A percentile compares a stretch with the other conserved stretches of the same genome.
These are phyloP conservation scores for Gnathonemus echidnorhynchus DNA, from an alignment of 2,113 vertebrate genomes.

Conservation along the genomic window DNA sequence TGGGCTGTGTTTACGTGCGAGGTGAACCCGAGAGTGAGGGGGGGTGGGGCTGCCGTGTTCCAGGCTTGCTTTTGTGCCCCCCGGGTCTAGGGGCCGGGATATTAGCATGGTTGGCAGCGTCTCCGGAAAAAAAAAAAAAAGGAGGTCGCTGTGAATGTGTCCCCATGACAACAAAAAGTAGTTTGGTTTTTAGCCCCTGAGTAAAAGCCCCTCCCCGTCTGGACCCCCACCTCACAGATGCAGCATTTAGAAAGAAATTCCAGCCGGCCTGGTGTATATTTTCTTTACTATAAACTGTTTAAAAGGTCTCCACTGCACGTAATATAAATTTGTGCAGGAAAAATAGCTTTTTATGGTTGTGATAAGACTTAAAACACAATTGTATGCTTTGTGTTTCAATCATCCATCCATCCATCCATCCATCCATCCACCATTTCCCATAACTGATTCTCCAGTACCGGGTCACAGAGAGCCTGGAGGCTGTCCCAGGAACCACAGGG, in stretches of 20 bases:
- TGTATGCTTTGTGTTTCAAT: not conserved
- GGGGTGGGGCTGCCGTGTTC: not conserved
- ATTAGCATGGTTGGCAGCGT: constrained; percentile 15
- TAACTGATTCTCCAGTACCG: not conserved
- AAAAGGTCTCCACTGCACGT: not conserved
- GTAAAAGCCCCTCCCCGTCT: not conserved
- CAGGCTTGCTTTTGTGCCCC: constrained; percentile 17
- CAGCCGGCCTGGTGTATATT: not conserved
- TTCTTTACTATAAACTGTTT: not conserved
- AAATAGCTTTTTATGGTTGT: not conserved
- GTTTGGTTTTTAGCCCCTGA: not conserved
- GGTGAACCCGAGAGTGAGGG: not conserved
- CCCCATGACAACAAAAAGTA: constrained; percentile 14
- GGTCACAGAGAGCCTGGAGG: not conserved
- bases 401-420: not conserved
- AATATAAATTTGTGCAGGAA: not conserved
- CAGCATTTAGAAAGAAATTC: not conserved
- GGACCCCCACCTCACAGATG: not conserved
- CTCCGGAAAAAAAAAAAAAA: not conserved
- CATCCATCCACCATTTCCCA: not conserved
- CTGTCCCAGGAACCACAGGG: not conserved
- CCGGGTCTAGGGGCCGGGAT: not conserved
- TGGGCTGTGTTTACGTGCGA: not conserved
- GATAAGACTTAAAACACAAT: not conserved
- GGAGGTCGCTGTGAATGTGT: not conserved